phyloP scores from a whole-genome alignment of 1,140 invertebrate species.

The Penaeus chinensis region DNA sequence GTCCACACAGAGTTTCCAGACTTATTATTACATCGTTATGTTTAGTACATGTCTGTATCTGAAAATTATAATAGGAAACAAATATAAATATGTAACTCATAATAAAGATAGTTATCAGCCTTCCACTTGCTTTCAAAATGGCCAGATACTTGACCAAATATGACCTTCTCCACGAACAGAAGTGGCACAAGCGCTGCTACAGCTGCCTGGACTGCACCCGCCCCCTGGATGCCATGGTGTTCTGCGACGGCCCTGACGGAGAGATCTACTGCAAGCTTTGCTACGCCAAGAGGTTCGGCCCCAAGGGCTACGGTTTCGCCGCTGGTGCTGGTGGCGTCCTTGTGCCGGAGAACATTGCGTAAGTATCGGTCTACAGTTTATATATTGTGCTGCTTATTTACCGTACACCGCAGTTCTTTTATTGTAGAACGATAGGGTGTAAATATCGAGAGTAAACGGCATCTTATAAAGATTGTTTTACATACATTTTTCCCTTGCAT shows the following conservation, averaged over 20 bases:
- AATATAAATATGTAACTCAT: too few relatives aligned
- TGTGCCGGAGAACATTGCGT: constrained; percentile 61
- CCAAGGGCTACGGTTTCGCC: constrained; percentile 75
- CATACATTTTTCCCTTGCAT: too few relatives aligned
- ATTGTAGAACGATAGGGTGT: too few relatives aligned
- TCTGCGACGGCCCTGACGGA: constrained; percentile 88
- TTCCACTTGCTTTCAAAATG: background rate
- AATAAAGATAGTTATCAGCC: too few relatives aligned
- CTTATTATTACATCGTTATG: too few relatives aligned
- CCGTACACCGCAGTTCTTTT: too few relatives aligned
- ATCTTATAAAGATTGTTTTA: too few relatives aligned
- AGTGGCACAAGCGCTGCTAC: constrained; percentile 74
- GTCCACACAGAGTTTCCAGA: too few relatives aligned
- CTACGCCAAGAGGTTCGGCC: constrained; percentile 89
- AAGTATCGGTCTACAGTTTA: constrained; percentile 23
- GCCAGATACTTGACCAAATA: background rate
- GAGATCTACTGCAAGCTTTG: constrained; percentile 90
- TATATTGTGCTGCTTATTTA: too few relatives aligned
- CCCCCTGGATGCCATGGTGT: constrained; percentile 89
- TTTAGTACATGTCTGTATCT: too few relatives aligned
- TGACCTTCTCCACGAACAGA: constrained; percentile 64
- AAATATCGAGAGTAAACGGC: too few relatives aligned
- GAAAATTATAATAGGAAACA: too few relatives aligned
- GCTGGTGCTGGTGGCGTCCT: constrained; percentile 61
- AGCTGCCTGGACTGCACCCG: constrained; percentile 72